Conservation (phyloP, 2,797 vertebrate species). For the Vireo griseus region DNA sequence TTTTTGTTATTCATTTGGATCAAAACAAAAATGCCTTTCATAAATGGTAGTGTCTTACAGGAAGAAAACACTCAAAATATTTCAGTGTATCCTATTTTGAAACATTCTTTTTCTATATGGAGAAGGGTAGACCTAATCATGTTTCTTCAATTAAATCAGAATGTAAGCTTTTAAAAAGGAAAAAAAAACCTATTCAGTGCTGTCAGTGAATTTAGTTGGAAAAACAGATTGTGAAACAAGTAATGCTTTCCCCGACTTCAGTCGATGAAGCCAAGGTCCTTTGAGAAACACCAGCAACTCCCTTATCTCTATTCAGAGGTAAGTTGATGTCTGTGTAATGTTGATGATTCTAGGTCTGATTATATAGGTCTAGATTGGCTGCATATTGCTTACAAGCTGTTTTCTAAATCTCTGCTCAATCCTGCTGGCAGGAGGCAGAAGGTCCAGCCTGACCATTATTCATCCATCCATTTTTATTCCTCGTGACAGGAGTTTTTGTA, state of each 20-base stretch:
- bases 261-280: not conserved
- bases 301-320: not conserved
- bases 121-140: not conserved
- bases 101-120: not conserved
- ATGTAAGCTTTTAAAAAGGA: not conserved
- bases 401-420: constrained; percentile 12
- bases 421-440: constrained; percentile 11
- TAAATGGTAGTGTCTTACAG: not conserved
- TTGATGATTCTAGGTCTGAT: not conserved
- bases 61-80: not conserved
- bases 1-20: not conserved
- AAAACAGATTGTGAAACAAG: not conserved
- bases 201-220: not conserved
- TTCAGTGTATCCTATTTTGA: not conserved
- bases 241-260: not conserved
- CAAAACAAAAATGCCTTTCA: not conserved
- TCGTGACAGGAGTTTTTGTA: constrained; percentile 44
- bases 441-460: constrained; percentile 18
- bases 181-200: not conserved
- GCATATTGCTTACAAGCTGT: not conserved
- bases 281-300: not conserved
- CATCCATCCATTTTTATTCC: constrained; percentile 34
- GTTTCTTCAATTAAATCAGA: not conserved
- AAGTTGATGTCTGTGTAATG: not conserved
- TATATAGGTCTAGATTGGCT: not conserved